Evolutionary conservation across 2,888 invertebrate genomes (phyloP), one percentile per base, ranked within the genome.

Genomic region (Leptinotarsa juncta): DNA sequence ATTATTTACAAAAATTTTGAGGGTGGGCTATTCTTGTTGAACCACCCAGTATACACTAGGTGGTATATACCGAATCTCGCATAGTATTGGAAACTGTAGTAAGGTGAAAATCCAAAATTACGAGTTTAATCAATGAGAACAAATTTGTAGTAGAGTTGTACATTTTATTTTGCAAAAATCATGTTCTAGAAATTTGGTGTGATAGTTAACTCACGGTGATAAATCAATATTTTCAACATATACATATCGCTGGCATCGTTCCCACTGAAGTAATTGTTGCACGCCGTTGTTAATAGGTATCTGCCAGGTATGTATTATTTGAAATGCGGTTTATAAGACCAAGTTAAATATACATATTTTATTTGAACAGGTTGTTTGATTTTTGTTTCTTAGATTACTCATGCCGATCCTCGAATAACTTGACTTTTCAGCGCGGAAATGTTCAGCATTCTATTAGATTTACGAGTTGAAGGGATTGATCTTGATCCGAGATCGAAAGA

Each of bases 291-390:
- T 62, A 42, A 62, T 62, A 62, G 42, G 62, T 42, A 62, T 62
- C 62, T 62, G 32, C n/a, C 62, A 62, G 62, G 62, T 62, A 62
- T 62, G 62, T 32, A 62, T 62, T 42, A 62, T 62, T 62, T 62
- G 62, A 62, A 62, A 62, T 62, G 62, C 62, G 62, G 62, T 62
- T 62, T 62, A 62, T 62, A 62, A 62, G 62, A 62, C 32, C 42
- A 32, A 62, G 42, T 62, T 62, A 62, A 62, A 62, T 62, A 62
- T 62, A 62, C 62, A 62, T 62, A 62, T 62, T 62, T 62, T 62
- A 62, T 62, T 62, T 62, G 62, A 62, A 62, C 62, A 62, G 62
- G 62, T 62, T 62, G 62, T 62, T 62, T 15, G 32, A 62, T 2
- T 16, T 62, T 62, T 62, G 26, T 62, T 62, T 18, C 16, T 42